Evolutionary conservation across 2,797 vertebrate genomes (phyloP), one percentile per base, ranked within the genome.

Genomic region (Melanotaenia trifasciata): DNA sequence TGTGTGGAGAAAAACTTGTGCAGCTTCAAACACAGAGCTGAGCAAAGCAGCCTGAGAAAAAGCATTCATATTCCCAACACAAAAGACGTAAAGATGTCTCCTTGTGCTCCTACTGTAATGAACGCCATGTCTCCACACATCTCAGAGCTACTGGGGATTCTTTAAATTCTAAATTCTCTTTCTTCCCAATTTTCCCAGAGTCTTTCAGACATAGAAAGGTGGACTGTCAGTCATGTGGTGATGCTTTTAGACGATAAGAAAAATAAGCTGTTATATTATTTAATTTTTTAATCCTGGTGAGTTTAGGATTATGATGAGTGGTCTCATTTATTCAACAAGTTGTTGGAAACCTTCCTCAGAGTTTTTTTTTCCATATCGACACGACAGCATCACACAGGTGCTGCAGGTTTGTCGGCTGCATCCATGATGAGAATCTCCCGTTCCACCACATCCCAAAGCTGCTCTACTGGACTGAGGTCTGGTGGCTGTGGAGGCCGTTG

Each of bases 11-110:
- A 85, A 80, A 59, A 72, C 81, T 90, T 38, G 73, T 67, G 74
- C 67, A 63, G 73, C 79, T 89, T 91, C 84, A 89, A 90, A 87
- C 72, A 13, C 30, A 0, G 16, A 72, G 72, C 83, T 85, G 73
- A 43, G 65, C 10, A 58, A 76, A 53, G 56, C 69, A 61, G 61
- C 43, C 62, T 69, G 75, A 72, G 61, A 84, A 76, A 88, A 65
- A 79, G 20, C 45, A 63, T 72, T 84, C 78, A 78, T 72, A 83
- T 76, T 80, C 80, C 61, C 60, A 32, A 71, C 81, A 89, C 85
- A 88, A 88, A 90, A 72, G 71, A 74, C 88, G 76, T 72, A 53
- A 26, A 24, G 9, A 53, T 50, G 18, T 74, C 80, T 84, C 80
- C 67, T 70, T 61, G 77, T 76, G 58, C 74, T 81, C 68, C 77